phyloP scores from a whole-genome alignment of 2,888 invertebrate genomes.

The Helicoverpa assulta region DNA sequence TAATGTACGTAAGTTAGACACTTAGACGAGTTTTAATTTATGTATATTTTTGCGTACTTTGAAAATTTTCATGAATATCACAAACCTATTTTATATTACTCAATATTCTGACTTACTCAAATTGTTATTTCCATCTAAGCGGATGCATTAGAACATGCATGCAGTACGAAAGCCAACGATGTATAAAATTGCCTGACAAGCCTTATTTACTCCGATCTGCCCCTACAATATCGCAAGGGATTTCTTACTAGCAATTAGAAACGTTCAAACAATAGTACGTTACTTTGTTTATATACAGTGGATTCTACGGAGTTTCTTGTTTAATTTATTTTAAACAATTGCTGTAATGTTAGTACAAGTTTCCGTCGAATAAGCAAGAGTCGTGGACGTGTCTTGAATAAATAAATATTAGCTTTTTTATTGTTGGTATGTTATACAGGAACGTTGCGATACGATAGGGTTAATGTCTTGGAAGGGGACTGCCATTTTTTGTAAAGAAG shows the following conservation, averaged over 20 bases:
- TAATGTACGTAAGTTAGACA: no score
- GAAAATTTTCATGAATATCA: no score
- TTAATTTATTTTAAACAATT: neutral
- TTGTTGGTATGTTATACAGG: neutral
- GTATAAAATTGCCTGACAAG: slow-evolving; percentile 10
- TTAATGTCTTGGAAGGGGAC: neutral
- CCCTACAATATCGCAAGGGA: neutral
- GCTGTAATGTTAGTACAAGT: no score
- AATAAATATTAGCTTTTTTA: neutral
- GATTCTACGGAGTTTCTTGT: neutral
- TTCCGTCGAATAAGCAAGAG: slow-evolving; percentile 15
- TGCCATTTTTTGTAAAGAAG: no score
- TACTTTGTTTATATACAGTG: neutral
- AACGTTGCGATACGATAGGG: neutral
- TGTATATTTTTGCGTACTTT: no score
- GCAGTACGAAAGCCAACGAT: neutral
- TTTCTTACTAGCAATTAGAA: no score
- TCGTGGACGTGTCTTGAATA: slow-evolving; percentile 12
- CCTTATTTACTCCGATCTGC: neutral
- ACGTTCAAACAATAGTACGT: no score
- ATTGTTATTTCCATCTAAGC: slow-evolving; percentile 19
- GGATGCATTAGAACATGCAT: slow-evolving; percentile 1
- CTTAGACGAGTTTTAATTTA: no score
- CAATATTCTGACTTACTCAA: no score
- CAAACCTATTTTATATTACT: no score